Base-by-base conservation (phyloP, 2,797 vertebrate genomes). In the Sebastes dallii region DNA sequence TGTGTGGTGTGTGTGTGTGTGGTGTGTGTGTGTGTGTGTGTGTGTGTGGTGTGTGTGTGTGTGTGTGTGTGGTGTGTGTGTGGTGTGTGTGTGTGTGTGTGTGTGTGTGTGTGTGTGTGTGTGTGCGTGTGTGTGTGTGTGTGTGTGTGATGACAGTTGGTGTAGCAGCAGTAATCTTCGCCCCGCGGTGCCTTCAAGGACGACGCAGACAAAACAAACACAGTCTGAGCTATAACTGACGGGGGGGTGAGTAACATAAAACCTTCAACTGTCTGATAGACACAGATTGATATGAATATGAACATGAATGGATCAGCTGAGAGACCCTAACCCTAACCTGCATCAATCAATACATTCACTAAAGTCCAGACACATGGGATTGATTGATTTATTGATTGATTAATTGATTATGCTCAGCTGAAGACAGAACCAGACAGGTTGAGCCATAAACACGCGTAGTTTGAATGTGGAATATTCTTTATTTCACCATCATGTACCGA, bases 141-240 rank as follows among this genome's bases (percentile, higher is more conserved):
- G 81, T 66, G 79, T 69, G 70, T 72, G 59, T 27, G 72, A 25
- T 62, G 77, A 60, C 82, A 72, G 84, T 85, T 90, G 80, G 80
- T 34, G 8, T 8, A 8, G 72, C 56, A 66, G 83, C 70, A 22
- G 10, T 86, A 90, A 84, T 84, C 81, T 69, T 67, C 7, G 9
- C 64, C 66, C 34, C 0, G 67, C 54, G 76, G 75, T 76, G 64
- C 61, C 83, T 84, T 82, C 34, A 2, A 12, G 29, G 52, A 46
- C 3, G 14, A n/a, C 2, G 34, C 71, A 90, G 88, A 83, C 87
- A 83, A 84, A 91, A 91, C 89, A 91, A 83, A 27, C 14, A 64
- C 25, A 36, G 70, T 83, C 72, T 82, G 79, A 87, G 67, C 34
- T 70, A 3, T 75, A 85, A 85, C 79, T 65, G 77, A 27, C 27